A percentile compares a stretch with the other conserved stretches of the same genome.
These are phyloP conservation scores for Tympanuchus pallidicinctus DNA, from an alignment of 2,113 vertebrate species.

Conservation along the genomic window DNA sequence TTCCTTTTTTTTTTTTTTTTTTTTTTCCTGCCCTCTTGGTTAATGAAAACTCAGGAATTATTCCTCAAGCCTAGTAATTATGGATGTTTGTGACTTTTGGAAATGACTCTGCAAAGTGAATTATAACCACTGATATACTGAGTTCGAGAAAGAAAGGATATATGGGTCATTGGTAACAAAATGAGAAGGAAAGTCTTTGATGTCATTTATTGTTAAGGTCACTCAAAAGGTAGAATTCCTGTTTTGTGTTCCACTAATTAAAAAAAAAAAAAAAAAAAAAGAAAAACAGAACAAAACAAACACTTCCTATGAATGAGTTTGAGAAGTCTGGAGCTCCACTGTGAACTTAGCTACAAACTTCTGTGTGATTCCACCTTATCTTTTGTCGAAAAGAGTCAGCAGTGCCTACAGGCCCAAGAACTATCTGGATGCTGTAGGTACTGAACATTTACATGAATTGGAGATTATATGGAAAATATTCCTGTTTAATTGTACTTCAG, in stretches of 20 bases:
- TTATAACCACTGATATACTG: neutral
- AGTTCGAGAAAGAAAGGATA: neutral
- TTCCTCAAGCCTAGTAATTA: slow-evolving; percentile 3
- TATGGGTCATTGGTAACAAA: neutral
- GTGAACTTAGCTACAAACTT: neutral
- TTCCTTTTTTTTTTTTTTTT: neutral
- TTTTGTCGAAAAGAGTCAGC: neutral
- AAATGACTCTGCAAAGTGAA: neutral
- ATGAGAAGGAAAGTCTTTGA: neutral
- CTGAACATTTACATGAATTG: neutral
- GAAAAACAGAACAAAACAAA: neutral
- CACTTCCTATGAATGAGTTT: neutral
- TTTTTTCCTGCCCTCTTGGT: neutral
- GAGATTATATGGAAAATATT: neutral
- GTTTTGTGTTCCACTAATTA: neutral
- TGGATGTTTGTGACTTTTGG: neutral
- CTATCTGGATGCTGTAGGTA: neutral
- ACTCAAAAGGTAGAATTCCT: neutral
- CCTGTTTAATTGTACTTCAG: neutral
- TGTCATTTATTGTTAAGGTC: neutral
- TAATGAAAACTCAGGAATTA: slow-evolving; percentile 41
- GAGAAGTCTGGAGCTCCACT: neutral
- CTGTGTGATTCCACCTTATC: neutral
- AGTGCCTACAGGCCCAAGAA: neutral
- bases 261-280: too few relatives aligned